Evolutionary conservation across 2,888 invertebrate species (phyloP).

Genomic region (Brenthis daphne): DNA sequence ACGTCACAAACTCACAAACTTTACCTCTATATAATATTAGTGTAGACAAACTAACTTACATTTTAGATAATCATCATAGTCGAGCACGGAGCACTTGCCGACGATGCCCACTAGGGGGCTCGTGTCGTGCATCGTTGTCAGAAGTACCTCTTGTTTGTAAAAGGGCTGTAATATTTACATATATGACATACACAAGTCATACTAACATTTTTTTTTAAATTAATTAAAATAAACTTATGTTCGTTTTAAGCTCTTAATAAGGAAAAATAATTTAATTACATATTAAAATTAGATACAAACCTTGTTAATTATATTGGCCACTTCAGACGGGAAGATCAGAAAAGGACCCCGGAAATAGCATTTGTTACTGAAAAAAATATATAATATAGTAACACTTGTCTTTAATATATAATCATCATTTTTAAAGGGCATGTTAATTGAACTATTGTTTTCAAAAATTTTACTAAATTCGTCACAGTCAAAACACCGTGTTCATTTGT

Average conservation of each 20-base stretch:
- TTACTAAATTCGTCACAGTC: too few species aligned
- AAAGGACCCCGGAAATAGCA: slow-evolving; percentile 97
- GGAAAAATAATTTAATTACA: too few species aligned
- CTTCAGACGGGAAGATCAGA: slow-evolving; percentile 94
- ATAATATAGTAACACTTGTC: neutral
- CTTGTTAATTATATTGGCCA: slow-evolving; percentile 89
- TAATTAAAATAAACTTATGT: too few species aligned
- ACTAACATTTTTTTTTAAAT: too few species aligned
- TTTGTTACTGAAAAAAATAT: slow-evolving; percentile 86
- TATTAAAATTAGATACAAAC: slow-evolving; percentile 46
- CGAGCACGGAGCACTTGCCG: slow-evolving; percentile 94
- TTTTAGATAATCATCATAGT: slow-evolving; percentile 93
- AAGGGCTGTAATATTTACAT: slow-evolving; percentile 83
- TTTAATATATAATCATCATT: neutral
- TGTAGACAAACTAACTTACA: slow-evolving; percentile 81
- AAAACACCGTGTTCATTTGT: too few species aligned
- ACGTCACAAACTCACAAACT: too few species aligned
- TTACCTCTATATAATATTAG: neutral
- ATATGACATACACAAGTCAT: slow-evolving; percentile 1
- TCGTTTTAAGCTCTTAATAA: too few species aligned
- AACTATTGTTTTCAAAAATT: too few species aligned
- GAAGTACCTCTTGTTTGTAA: slow-evolving; percentile 96
- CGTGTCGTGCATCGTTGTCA: slow-evolving; percentile 95
- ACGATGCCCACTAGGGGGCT: slow-evolving; percentile 95
- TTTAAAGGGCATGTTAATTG: too few species aligned